Evolutionary conservation across 2,113 vertebrate species (phyloP).

Genomic region (Eptatretus burgeri): DNA sequence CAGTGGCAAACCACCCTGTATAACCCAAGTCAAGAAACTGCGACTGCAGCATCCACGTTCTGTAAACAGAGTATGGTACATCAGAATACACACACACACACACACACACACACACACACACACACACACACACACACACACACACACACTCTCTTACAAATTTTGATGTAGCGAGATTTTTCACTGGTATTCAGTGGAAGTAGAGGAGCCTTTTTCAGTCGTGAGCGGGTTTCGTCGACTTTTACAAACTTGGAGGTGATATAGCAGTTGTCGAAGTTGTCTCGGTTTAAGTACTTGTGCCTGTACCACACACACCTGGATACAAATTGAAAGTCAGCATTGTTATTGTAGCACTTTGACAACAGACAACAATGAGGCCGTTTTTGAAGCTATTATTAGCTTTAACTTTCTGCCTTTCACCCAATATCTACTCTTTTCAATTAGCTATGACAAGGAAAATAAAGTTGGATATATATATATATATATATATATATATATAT

Average conservation of each 20-base stretch:
- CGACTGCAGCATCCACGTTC: neutral
- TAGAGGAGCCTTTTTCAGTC: slow-evolving; percentile 18
- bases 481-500: no score
- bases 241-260: slow-evolving; percentile 26
- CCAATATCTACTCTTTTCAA: no score
- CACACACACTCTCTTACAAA: slow-evolving; percentile 19
- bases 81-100: neutral
- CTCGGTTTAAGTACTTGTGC: slow-evolving; percentile 21
- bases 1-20: no score
- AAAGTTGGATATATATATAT: no score
- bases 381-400: no score
- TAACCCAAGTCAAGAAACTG: no score
- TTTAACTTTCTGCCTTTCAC: no score
- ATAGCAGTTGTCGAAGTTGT: slow-evolving; percentile 42
- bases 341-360: no score
- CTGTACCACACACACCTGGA: slow-evolving; percentile 32
- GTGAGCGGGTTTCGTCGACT: slow-evolving; percentile 19
- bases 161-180: slow-evolving; percentile 23
- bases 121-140: neutral
- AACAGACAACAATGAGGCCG: no score
- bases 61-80: neutral
- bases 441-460: no score
- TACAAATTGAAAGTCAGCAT: neutral
- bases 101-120: slow-evolving; percentile 5
- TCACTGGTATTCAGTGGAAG: slow-evolving; percentile 31